A percentile compares a stretch with the other conserved stretches of the same genome.
Evolutionary conservation across 2,888 invertebrate genomes (phyloP).

Genomic region (Acronicta psi): DNA sequence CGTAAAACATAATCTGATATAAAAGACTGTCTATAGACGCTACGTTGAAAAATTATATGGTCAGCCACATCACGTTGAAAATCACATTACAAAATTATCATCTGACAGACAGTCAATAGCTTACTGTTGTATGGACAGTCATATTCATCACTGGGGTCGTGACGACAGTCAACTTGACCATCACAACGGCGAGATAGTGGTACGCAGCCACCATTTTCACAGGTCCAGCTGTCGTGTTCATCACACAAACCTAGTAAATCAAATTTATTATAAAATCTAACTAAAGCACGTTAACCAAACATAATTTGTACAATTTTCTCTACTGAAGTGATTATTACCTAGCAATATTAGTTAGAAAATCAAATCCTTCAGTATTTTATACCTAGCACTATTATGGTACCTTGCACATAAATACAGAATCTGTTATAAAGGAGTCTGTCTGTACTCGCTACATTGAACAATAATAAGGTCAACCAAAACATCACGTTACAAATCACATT

Average conservation of each 20-base stretch:
- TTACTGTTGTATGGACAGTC: slow-evolving; percentile 91
- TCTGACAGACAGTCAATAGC: slow-evolving; percentile 47
- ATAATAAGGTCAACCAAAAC: not conserved
- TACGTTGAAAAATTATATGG: not conserved
- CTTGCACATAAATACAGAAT: no score
- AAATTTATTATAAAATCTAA: slow-evolving; percentile 13
- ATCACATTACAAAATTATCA: not conserved
- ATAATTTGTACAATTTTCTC: no score
- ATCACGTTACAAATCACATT: no score
- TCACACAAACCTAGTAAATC: slow-evolving; percentile 76
- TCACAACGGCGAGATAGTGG: slow-evolving; percentile 90
- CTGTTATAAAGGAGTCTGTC: slow-evolving; percentile 59
- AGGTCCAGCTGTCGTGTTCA: slow-evolving; percentile 89
- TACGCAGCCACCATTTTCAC: slow-evolving; percentile 95
- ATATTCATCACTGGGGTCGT: slow-evolving; percentile 94
- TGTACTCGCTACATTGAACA: not conserved
- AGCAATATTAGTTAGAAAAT: no score
- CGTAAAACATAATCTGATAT: no score
- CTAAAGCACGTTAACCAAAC: no score
- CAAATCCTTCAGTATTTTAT: no score
- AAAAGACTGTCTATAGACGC: slow-evolving; percentile 60
- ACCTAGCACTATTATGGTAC: slow-evolving; percentile 77
- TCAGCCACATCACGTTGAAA: not conserved
- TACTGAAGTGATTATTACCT: no score
- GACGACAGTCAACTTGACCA: slow-evolving; percentile 93